A percentile compares a stretch with the other conserved stretches of the same genome.
Evolutionary conservation across 2,888 invertebrate species (phyloP).

Genomic region (Cybosia mesomella): DNA sequence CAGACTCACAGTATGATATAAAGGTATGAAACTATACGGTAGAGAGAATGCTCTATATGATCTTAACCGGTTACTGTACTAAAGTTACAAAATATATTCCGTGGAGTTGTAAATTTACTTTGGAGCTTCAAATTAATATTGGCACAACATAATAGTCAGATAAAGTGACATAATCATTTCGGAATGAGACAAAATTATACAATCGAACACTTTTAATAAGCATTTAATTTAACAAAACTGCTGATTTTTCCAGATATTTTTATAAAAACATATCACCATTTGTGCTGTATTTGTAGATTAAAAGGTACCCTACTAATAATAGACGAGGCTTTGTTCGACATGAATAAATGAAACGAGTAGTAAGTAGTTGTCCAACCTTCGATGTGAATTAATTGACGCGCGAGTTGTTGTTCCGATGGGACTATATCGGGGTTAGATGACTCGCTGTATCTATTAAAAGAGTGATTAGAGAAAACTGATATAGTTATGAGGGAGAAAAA

Average conservation of each 20-base stretch:
- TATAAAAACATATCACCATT: not conserved
- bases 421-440: conserved; percentile 22
- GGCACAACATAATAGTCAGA: not conserved
- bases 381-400: conserved; percentile 45
- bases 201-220: too few relatives aligned
- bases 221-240: not conserved
- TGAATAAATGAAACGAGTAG: conserved; percentile 42
- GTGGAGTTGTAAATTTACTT: too few relatives aligned
- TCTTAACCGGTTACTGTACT: too few relatives aligned
- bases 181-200: not conserved
- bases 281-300: conserved; percentile 8
- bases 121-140: too few relatives aligned
- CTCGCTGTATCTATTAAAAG: not conserved
- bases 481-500: too few relatives aligned
- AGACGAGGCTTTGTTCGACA: conserved; percentile 28
- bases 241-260: not conserved
- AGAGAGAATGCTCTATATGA: too few relatives aligned
- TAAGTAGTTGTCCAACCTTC: conserved; percentile 17
- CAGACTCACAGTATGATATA: too few relatives aligned
- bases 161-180: not conserved
- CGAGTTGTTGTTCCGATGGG: conserved; percentile 37
- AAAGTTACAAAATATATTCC: too few relatives aligned
- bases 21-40: too few relatives aligned
- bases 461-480: not conserved
- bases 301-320: conserved; percentile 41